Percentiles rank a stretch among this genome's conserved stretches.
Conservation (phyloP, 1,140 invertebrate genomes). For the Rhyzopertha dominica region DNA sequence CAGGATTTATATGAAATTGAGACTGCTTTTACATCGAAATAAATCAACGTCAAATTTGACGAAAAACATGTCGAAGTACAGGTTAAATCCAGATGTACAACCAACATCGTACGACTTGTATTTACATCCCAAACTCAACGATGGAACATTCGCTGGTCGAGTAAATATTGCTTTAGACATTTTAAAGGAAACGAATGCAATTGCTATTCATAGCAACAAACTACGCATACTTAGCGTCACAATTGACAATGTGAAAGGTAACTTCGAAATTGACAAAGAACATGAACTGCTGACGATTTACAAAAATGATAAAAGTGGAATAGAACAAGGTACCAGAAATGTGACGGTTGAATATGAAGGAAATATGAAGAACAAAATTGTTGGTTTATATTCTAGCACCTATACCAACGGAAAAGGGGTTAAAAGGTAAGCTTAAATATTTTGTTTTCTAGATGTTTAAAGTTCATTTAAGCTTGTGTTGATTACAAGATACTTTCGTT, state of each 20-base stretch:
- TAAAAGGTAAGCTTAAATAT: slow-evolving; percentile 38
- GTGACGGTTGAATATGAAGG: slow-evolving; percentile 44
- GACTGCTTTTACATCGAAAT: no score
- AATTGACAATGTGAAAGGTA: slow-evolving; percentile 17
- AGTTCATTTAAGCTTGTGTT: no score
- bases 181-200: slow-evolving; percentile 50
- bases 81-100: slow-evolving; percentile 55
- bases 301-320: slow-evolving; percentile 16
- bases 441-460: neutral
- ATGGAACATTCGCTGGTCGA: slow-evolving; percentile 56
- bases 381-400: slow-evolving; percentile 50
- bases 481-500: no score
- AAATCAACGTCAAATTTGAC: no score
- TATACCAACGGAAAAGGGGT: slow-evolving; percentile 41
- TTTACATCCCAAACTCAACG: slow-evolving; percentile 68
- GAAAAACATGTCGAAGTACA: slow-evolving; percentile 30
- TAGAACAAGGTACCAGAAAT: slow-evolving; percentile 1
- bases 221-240: slow-evolving; percentile 49
- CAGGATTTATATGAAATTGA: no score
- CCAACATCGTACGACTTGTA: slow-evolving; percentile 71
- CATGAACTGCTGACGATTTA: slow-evolving; percentile 31
- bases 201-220: slow-evolving; percentile 68
- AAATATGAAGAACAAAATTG: slow-evolving; percentile 49
- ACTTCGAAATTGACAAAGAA: slow-evolving; percentile 18
- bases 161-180: slow-evolving; percentile 66